A percentile compares a stretch with the other conserved stretches of the same genome.
phyloP scores from a whole-genome alignment of 2,797 vertebrate species.

The Microchirus variegatus region DNA sequence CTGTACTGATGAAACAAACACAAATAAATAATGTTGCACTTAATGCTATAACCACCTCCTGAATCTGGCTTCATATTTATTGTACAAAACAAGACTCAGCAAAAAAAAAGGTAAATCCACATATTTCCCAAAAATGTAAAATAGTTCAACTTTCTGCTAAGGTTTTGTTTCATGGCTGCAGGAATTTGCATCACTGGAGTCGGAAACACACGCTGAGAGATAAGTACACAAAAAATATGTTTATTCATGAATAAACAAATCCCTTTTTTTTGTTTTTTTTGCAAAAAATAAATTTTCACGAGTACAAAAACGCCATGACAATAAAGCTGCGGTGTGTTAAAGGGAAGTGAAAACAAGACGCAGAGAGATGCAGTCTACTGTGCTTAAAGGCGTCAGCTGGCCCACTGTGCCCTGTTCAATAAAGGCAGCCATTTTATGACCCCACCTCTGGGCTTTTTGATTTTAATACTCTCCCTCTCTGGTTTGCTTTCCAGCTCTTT shows the following conservation, averaged over 20 bases:
- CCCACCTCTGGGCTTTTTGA: constrained; percentile 57
- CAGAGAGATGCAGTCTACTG: constrained; percentile 22
- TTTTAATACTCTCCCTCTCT: constrained; percentile 62
- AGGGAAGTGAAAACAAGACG: constrained; percentile 3
- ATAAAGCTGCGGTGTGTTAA: constrained; percentile 6
- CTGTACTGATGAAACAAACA: neutral
- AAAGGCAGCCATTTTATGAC: constrained; percentile 66
- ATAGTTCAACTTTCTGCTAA: too few relatives aligned
- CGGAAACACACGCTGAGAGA: neutral
- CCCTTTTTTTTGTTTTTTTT: neutral
- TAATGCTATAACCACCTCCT: too few relatives aligned
- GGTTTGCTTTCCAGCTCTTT: constrained; percentile 17
- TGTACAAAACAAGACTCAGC: too few relatives aligned
- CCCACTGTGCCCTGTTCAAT: constrained; percentile 60
- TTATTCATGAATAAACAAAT: neutral
- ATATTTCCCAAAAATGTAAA: too few relatives aligned
- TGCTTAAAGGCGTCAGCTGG: constrained; percentile 51
- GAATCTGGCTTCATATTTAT: too few relatives aligned
- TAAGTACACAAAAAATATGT: neutral
- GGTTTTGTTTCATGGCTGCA: neutral
- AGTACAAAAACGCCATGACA: neutral
- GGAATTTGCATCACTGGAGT: neutral
- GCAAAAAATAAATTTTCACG: neutral
- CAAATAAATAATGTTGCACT: too few relatives aligned
- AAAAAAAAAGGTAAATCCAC: too few relatives aligned